Evolutionary conservation across 2,113 vertebrate species (phyloP), one percentile per base, ranked within the genome.

Genomic region (Prolemur simus): DNA sequence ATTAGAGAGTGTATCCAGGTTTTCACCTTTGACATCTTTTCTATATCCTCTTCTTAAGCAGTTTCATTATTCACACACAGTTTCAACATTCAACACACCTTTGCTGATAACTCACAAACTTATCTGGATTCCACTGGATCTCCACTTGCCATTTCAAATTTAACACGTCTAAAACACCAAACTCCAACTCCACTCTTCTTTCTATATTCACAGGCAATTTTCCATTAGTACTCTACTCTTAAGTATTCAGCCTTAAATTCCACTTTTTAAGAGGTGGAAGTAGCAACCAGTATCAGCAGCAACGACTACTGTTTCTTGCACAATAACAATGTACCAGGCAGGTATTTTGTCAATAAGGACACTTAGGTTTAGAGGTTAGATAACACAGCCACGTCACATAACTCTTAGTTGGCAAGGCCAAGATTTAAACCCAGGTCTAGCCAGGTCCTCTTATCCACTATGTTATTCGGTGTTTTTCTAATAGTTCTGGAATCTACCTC

Each of bases 311-410:
- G 39, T 60, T 49, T 77, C 74, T 12, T 83, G 8, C 74, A 52
- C 1, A 80, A 69, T 81, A 90, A 87, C 3, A 14, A 81, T 20
- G 23, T n/a, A 89, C 23, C 52, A 56, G 49, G 39, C 60, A 95
- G 32, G 39, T 90, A 71, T 58, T 95, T 91, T 71, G 76, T 76
- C 85, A 87, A 87, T 94, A 94, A 95, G 71, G 47, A 63, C 47
- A 82, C 15, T 85, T 32, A 15, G 5, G 32, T 91, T 88, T 89
- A 80, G 29, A 95, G 71, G 60, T 81, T 88, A 94, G 94, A 91
- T 32, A 94, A 94, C 21, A 89, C 81, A 37, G 39, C 32, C 45
- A 90, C 64, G 25, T 82, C 52, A 87, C 34, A 78, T 45, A 92
- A 95, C 37, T 94, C 47, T 87, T 60, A 20, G 69, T 45, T 94